Evolutionary conservation across 2,888 invertebrate species (phyloP).

Genomic region (Netelia virgata): DNA sequence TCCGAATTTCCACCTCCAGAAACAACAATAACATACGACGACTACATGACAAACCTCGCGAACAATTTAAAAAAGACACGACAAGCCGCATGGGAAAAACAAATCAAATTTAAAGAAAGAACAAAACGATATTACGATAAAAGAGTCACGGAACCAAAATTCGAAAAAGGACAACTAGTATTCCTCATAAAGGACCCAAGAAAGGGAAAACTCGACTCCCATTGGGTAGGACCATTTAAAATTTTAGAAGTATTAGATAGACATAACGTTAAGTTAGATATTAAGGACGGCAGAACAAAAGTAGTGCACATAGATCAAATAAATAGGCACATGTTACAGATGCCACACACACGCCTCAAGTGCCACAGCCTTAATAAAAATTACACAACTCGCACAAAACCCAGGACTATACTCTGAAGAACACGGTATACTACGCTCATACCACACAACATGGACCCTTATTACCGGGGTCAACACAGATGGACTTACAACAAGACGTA

Average conservation of each 20-base stretch:
- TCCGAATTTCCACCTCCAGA: conserved; percentile 19
- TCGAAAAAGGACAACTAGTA: conserved; percentile 24
- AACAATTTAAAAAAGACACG: neutral
- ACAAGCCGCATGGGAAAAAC: conserved; percentile 22
- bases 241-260: neutral
- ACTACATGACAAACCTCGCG: conserved; percentile 23
- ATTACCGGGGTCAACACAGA: too few species aligned
- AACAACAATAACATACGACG: conserved; percentile 18
- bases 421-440: too few species aligned
- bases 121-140: conserved; percentile 46
- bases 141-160: conserved; percentile 25
- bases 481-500: too few species aligned
- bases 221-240: neutral
- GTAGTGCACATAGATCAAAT: neutral
- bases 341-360: neutral
- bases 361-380: too few species aligned
- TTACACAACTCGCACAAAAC: too few species aligned
- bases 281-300: neutral
- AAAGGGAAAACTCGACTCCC: neutral
- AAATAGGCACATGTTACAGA: neutral
- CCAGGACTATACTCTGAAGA: too few species aligned
- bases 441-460: too few species aligned
- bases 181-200: neutral
- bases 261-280: neutral
- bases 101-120: conserved; percentile 27